Evolutionary conservation across 2,888 invertebrate species (phyloP).

Genomic region (Caenorhabditis afra): DNA sequence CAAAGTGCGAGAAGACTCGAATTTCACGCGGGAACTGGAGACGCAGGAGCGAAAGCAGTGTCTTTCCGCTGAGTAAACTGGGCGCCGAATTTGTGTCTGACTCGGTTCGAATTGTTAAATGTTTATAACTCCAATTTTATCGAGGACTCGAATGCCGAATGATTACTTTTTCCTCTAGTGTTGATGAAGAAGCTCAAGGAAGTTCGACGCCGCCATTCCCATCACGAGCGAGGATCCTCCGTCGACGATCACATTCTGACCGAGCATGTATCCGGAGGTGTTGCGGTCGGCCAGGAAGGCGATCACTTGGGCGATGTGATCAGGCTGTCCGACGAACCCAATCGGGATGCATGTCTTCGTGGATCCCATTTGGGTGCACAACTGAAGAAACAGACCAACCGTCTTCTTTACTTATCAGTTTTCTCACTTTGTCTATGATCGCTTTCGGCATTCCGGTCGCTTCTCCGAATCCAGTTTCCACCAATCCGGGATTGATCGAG

Average conservation of each 20-base stretch:
- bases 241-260: slow-evolving; percentile 53
- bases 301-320: slow-evolving; percentile 51
- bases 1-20: not conserved
- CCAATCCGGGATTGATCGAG: slow-evolving; percentile 55
- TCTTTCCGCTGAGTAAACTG: not conserved
- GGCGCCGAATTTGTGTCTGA: too few species aligned
- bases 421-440: slow-evolving; percentile 21
- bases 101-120: too few species aligned
- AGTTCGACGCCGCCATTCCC: slow-evolving; percentile 11
- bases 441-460: slow-evolving; percentile 45
- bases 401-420: not conserved
- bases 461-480: slow-evolving; percentile 48
- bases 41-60: not conserved
- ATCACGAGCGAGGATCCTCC: slow-evolving; percentile 52
- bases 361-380: slow-evolving; percentile 5
- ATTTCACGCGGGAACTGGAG: not conserved
- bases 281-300: too few species aligned
- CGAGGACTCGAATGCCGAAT: too few species aligned
- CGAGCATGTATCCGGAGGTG: slow-evolving; percentile 52
- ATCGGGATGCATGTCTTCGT: slow-evolving; percentile 37
- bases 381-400: too few species aligned
- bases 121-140: too few species aligned
- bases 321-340: slow-evolving; percentile 36
- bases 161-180: too few species aligned
- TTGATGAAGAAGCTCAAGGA: not conserved